Conservation (phyloP, 23 tunicate genomes). For the Diplosoma virens region DNA sequence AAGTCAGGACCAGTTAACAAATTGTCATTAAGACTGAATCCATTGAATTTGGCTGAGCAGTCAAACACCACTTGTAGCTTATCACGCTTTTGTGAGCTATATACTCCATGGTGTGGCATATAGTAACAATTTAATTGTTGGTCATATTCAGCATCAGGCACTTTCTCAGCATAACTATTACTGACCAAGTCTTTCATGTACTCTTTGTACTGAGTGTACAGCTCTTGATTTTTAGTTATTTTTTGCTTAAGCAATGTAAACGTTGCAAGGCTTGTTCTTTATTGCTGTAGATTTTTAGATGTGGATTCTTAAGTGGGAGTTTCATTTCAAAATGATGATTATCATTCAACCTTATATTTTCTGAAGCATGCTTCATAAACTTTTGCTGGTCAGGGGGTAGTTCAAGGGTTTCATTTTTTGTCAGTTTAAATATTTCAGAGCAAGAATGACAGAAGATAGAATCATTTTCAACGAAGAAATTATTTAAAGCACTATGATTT, state of each 20-base stretch:
- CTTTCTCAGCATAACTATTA: neutral
- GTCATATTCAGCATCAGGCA: neutral
- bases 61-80: constrained; percentile 20
- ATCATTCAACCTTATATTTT: neutral
- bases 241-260: neutral
- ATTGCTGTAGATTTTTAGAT: neutral
- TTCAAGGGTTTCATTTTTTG: neutral
- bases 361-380: neutral
- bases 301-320: neutral
- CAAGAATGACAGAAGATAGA: neutral
- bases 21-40: neutral
- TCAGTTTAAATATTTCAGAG: neutral
- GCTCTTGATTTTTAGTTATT: neutral
- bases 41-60: neutral
- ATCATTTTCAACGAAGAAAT: neutral
- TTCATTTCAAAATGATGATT: neutral
- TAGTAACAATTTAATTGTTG: neutral
- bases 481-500: neutral
- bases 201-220: neutral
- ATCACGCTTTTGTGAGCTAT: neutral
- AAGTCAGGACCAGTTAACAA: neutral
- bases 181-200: neutral
- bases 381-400: neutral
- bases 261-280: neutral
- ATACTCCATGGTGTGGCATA: neutral